phyloP scores from a whole-genome alignment of 2,113 vertebrate species.

The Tetrao urogallus region DNA sequence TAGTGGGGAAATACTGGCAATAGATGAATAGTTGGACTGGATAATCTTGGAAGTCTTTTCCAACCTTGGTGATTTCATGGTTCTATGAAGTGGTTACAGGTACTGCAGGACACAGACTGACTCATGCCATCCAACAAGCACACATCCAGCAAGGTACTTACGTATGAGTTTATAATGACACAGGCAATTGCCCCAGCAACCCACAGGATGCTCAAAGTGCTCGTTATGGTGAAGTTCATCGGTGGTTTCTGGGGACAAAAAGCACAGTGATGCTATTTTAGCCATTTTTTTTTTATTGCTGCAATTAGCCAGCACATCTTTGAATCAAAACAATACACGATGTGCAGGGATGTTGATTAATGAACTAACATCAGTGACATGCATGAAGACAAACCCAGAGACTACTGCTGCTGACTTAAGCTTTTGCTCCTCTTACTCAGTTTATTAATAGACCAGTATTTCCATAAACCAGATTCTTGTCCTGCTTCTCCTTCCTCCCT shows the following conservation, averaged over 20 bases:
- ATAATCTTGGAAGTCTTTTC: background rate
- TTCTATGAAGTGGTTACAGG: background rate
- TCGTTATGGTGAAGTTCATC: background rate
- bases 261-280: background rate
- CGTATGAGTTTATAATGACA: fast-evolving
- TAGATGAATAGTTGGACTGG: too few relatives aligned
- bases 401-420: background rate
- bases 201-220: background rate
- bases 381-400: background rate
- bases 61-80: background rate
- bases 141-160: background rate
- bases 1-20: too few relatives aligned
- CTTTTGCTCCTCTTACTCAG: background rate
- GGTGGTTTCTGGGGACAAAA: background rate
- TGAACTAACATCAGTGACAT: background rate
- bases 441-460: background rate
- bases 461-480: background rate
- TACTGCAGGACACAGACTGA: fast-evolving
- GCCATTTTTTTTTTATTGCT: too few relatives aligned
- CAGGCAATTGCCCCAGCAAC: fast-evolving
- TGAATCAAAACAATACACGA: background rate
- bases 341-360: background rate
- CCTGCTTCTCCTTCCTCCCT: background rate
- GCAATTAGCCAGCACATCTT: background rate
- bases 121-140: background rate